Evolutionary conservation across 2,888 invertebrate genomes (phyloP).

Genomic region (Ennomos quercinarius): DNA sequence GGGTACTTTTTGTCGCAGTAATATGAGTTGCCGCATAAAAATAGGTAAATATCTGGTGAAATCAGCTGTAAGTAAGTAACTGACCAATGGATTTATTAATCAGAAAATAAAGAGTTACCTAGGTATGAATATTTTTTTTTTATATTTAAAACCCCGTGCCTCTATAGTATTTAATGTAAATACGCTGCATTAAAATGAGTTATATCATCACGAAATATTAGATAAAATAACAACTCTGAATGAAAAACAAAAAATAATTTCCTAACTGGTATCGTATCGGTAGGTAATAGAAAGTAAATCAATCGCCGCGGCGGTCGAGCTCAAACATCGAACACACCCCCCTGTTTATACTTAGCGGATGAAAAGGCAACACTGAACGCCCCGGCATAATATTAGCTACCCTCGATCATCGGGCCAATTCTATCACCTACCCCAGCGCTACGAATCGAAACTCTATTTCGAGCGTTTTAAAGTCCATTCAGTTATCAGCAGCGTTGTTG

Average conservation of each 20-base stretch:
- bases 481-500: constrained; percentile 25
- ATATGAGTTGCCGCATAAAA: no score
- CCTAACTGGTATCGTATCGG: constrained; percentile 49
- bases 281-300: constrained; percentile 76
- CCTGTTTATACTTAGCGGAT: constrained; percentile 84
- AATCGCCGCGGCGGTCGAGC: constrained; percentile 75
- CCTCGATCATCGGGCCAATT: constrained; percentile 80
- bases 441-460: constrained; percentile 52
- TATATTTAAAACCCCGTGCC: no score
- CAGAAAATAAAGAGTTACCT: no score
- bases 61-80: no score
- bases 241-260: constrained; percentile 36
- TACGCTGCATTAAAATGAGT: no score
- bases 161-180: no score
- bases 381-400: constrained; percentile 85
- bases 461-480: constrained; percentile 51
- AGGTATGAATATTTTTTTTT: no score
- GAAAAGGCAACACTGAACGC: constrained; percentile 85
- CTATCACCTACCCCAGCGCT: constrained; percentile 51
- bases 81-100: no score
- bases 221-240: neutral
- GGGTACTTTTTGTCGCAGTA: no score
- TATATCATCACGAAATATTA: no score
- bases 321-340: constrained; percentile 81
- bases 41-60: no score